phyloP scores from a whole-genome alignment of 2,797 vertebrate species.

The Spea hammondii region DNA sequence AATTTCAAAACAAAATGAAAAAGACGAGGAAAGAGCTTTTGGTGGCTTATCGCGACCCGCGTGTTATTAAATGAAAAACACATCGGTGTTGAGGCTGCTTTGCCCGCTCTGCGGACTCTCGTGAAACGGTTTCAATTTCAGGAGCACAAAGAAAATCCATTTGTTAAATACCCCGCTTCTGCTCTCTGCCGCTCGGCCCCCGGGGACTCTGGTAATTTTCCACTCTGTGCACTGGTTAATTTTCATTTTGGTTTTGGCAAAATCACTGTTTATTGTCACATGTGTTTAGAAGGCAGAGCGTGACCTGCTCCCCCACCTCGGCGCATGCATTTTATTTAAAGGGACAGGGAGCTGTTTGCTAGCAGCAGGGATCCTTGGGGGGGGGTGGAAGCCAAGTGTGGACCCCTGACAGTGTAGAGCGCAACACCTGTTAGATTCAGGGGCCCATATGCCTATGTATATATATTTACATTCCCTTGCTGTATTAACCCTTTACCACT shows the following conservation, averaged over 20 bases:
- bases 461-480: too few relatives aligned
- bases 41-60: not conserved
- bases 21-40: not conserved
- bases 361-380: not conserved
- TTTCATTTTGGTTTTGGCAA: constrained; percentile 28
- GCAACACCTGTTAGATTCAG: not conserved
- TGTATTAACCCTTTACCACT: too few relatives aligned
- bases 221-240: constrained; percentile 36
- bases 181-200: constrained; percentile 11
- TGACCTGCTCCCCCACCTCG: not conserved
- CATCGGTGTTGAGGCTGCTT: not conserved
- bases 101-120: not conserved
- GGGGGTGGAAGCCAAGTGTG: not conserved
- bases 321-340: not conserved
- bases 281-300: not conserved
- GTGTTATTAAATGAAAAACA: constrained; percentile 7
- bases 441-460: too few relatives aligned
- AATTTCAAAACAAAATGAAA: constrained; percentile 10
- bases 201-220: constrained; percentile 34
- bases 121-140: constrained; percentile 16
- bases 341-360: not conserved
- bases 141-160: constrained; percentile 28
- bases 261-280: constrained; percentile 2
- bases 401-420: not conserved
- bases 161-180: constrained; percentile 25